Percentiles rank a stretch among this genome's conserved stretches.
Evolutionary conservation across 2,888 invertebrate genomes (phyloP).

Genomic region (Nasonovia ribisnigri): DNA sequence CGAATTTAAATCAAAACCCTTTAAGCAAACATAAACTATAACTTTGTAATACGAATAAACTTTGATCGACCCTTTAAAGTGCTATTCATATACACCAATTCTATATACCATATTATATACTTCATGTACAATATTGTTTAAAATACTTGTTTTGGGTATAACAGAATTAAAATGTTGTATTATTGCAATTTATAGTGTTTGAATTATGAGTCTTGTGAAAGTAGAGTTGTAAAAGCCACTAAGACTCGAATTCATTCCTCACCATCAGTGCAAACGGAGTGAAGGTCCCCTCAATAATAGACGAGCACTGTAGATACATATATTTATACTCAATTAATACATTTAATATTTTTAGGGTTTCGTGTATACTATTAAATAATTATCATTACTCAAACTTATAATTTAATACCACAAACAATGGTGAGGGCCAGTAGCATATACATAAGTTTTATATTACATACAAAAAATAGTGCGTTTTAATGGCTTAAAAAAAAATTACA

Average conservation of each 20-base stretch:
- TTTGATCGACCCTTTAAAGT: too few relatives aligned
- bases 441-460: not conserved
- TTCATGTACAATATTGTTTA: too few relatives aligned
- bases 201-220: too few relatives aligned
- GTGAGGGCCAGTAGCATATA: not conserved
- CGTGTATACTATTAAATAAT: not conserved
- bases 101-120: too few relatives aligned
- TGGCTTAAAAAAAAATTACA: not conserved
- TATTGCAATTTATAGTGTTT: too few relatives aligned
- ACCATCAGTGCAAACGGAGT: not conserved
- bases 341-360: not conserved
- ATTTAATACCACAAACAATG: not conserved
- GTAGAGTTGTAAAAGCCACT: too few relatives aligned
- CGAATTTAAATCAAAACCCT: too few relatives aligned
- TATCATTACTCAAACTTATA: not conserved
- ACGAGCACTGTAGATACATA: not conserved
- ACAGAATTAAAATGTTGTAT: too few relatives aligned
- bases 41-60: too few relatives aligned
- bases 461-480: not conserved
- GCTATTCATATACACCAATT: too few relatives aligned
- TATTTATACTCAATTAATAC: not conserved
- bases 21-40: too few relatives aligned
- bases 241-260: not conserved
- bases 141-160: too few relatives aligned
- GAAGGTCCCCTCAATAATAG: not conserved